phyloP scores from a whole-genome alignment of 2,888 invertebrate genomes.

The Epinotia ramella region DNA sequence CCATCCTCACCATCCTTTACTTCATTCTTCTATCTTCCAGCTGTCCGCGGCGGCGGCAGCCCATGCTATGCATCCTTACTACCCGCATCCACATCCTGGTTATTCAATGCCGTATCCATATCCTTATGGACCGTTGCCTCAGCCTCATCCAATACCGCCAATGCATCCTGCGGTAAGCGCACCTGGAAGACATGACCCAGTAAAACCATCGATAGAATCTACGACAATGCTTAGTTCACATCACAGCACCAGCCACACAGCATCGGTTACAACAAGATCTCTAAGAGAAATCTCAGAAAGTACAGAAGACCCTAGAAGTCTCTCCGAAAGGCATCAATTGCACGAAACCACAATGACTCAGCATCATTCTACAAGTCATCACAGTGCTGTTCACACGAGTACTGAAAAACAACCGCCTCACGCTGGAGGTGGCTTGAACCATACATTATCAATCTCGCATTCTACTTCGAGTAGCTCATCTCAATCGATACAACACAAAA shows the following conservation, averaged over 20 bases:
- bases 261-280: conserved; percentile 89
- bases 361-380: conserved; percentile 88
- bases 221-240: conserved; percentile 90
- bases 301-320: conserved; percentile 77
- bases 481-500: conserved; percentile 87
- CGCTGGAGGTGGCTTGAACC: conserved; percentile 81
- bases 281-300: conserved; percentile 86
- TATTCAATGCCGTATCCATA: conserved; percentile 90
- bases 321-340: conserved; percentile 86
- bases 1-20: conserved; percentile 90
- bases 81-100: conserved; percentile 88
- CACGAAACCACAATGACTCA: conserved; percentile 88
- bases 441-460: conserved; percentile 88
- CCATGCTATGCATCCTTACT: conserved; percentile 89
- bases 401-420: conserved; percentile 86
- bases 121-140: conserved; percentile 89
- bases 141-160: conserved; percentile 90
- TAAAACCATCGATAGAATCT: conserved; percentile 85
- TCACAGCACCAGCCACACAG: conserved; percentile 86
- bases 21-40: conserved; percentile 87
- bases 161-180: conserved; percentile 83
- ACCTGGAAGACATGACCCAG: conserved; percentile 79
- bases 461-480: conserved; percentile 88
- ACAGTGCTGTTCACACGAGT: conserved; percentile 87
- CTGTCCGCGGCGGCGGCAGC: conserved; percentile 86